phyloP scores from a whole-genome alignment of 1,140 invertebrate genomes.

The Zelostemma sp. region DNA sequence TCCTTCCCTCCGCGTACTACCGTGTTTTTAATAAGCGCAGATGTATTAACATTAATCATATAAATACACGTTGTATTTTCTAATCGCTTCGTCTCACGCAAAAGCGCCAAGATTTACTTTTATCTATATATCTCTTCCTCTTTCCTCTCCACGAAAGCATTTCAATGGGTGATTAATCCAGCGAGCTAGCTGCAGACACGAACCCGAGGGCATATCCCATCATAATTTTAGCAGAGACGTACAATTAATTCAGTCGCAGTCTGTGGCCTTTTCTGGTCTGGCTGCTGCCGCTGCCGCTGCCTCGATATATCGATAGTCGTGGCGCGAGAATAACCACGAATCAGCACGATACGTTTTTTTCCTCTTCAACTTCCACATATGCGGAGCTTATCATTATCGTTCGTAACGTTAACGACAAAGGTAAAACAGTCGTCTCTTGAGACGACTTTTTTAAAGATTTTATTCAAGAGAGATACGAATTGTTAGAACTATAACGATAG shows the following conservation, averaged over 20 bases:
- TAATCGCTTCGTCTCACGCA: slow-evolving; percentile 9
- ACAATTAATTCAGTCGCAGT: slow-evolving; percentile 8
- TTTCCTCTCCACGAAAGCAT: slow-evolving; percentile 8
- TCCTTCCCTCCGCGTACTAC: not conserved
- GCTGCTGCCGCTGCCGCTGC: no score
- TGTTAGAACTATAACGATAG: no score
- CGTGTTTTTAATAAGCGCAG: not conserved
- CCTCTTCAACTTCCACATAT: no score
- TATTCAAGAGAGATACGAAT: no score
- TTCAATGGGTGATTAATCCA: slow-evolving; percentile 15
- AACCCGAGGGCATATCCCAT: slow-evolving; percentile 11
- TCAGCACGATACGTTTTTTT: no score
- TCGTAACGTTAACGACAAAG: no score
- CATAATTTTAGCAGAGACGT: slow-evolving; percentile 15
- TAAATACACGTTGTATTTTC: slow-evolving; percentile 4
- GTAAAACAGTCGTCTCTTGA: no score
- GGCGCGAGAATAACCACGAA: slow-evolving; percentile 1
- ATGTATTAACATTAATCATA: slow-evolving; percentile 2
- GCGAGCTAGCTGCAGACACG: slow-evolving; percentile 9
- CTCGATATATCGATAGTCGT: not conserved
- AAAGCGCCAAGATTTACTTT: slow-evolving; percentile 12
- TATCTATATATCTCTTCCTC: not conserved
- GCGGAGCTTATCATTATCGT: no score
- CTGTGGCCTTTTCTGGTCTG: not conserved
- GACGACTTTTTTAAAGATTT: no score